Evolutionary conservation across 2,113 vertebrate species (phyloP), one percentile per base, ranked within the genome.

Genomic region (Calyptommatus sinebrachiatus): DNA sequence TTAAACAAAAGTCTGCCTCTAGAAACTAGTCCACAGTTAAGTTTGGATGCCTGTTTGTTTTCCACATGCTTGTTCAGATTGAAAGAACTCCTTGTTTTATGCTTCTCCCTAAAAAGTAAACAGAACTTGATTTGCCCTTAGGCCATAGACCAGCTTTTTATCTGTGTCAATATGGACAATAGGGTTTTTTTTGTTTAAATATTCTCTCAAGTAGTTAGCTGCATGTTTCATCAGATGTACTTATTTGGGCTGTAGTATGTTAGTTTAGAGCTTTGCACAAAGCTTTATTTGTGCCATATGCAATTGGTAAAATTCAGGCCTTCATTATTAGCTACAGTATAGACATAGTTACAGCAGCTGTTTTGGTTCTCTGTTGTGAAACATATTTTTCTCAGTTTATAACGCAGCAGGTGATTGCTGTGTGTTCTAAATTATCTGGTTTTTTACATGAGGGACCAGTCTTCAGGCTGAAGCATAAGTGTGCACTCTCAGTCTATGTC

Each of bases 101-200:
- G 8, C 35, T 70, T 45, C 31, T 41, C 53, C 31, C 31, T 35
- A 24, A 21, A 57, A 68, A 69, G 76, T 45, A 70, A 41, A 45
- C 3, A 45, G 11, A 78, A 8, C 18, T 70, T 61, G 16, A 45
- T 60, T 70, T 78, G 61, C 16, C 61, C 61, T 48, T n/a, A 20
- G 22, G 60, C 31, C 22, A 62, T 29, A 46, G 60, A n/a, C 21
- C 48, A 61, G 31, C 73, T 75, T n/a, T 75, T 75, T 75, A 41
- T 76, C 61, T 76, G 18, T 48, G 41, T 76, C 61, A 76, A 48
- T 45, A 21, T 46, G 41, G 41, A 46, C 35, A 41, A 16, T 2
- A 28, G n/a, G n/a, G 41, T 65, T 41, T 24, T 76, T 76, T 76
- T 76, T 76, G 41, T 76, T 65, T 66, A 65, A 65, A 46, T 76